Base-by-base conservation (phyloP, 2,113 vertebrate species). In the Otolemur garnettii region DNA sequence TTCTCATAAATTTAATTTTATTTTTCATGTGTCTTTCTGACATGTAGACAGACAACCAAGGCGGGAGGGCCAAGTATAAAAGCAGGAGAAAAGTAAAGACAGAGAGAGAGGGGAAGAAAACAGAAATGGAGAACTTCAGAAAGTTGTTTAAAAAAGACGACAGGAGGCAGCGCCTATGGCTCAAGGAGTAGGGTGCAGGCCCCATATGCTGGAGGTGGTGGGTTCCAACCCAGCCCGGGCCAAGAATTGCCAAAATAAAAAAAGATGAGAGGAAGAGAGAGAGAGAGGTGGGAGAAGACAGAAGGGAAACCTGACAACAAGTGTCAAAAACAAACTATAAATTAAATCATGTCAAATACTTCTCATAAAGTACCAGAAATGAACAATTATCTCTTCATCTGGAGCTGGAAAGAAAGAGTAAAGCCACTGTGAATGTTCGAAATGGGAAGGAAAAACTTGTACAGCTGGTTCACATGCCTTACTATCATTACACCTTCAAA, bases 311-410 rank as follows among this genome's bases (percentile, higher is more conserved):
- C 38, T 90, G 26, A 93, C 95, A 95, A 62, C n/a, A 55, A 92
- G 14, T 22, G 69, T 45, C n/a, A 87, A 59, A 90, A 94, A 24
- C 35, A 57, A 72, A n/a, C 5, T 45, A 79, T 2, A 89, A 93
- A 83, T 82, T 19, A 77, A 95, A 83, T 91, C 28, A 91, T 72
- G 7, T 89, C 74, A 85, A 91, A 84, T 80, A 90, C 84, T 72
- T 75, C 15, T 68, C 64, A 87, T 3, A 55, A n/a, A 95, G 35
- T 60, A 89, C 14, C 59, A 93, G 68, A 91, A 62, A 94, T 62
- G 33, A 94, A 55, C 33, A 80, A 79, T 35, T 93, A 71, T 30
- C 4, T 84, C 53, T 86, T 87, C 35, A 87, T 21, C 55, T 14
- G n/a, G 33, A 81, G 13, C 66, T 0, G 14, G 42, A 72, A 79